Conservation (phyloP, 2,113 vertebrate species). For the Notothenia rossii region DNA sequence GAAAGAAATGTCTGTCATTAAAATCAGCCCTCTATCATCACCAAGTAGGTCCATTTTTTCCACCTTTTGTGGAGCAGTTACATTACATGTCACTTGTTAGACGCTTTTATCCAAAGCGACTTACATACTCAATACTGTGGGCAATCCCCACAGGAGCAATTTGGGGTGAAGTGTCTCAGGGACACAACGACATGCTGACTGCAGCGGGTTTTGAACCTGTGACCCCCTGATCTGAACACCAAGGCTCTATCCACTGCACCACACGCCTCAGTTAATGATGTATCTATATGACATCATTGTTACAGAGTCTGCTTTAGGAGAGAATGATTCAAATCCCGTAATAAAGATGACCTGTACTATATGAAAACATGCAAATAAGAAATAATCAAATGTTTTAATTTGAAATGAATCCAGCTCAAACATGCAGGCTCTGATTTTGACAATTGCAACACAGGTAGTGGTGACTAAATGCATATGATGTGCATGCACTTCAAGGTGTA, state of each 20-base stretch:
- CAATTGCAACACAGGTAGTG: background rate
- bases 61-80: background rate
- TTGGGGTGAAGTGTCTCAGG: no score
- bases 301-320: background rate
- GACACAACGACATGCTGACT: no score
- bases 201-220: no score
- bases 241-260: no score
- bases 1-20: no score
- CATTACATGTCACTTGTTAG: no score
- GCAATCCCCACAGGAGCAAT: no score
- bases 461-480: background rate
- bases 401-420: background rate
- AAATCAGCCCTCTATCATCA: background rate
- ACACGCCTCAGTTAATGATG: background rate
- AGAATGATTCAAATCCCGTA: background rate
- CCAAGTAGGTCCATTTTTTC: background rate
- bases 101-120: no score
- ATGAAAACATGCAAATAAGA: background rate
- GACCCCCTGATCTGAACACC: no score
- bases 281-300: background rate
- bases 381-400: background rate
- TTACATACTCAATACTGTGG: no score
- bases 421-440: background rate
- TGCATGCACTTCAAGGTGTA: background rate
- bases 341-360: no score